These are phyloP conservation scores for Cochlearius cochlearius DNA, from an alignment of 2,113 vertebrate genomes.

Conservation along the genomic window DNA sequence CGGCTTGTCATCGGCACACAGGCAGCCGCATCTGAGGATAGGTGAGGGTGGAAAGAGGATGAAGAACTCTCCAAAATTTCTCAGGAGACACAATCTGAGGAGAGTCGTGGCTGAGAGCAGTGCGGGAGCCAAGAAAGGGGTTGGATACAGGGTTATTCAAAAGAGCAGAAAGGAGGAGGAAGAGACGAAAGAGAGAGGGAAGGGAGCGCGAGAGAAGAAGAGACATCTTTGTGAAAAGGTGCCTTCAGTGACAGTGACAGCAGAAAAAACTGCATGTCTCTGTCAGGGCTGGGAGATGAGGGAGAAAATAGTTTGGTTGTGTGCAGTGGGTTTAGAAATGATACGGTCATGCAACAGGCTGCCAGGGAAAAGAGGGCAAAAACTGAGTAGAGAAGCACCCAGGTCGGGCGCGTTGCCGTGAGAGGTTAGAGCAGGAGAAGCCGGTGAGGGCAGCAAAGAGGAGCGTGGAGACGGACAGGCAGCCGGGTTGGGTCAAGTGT, in stretches of 20 bases:
- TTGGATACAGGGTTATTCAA: not conserved
- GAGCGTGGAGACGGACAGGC: not conserved
- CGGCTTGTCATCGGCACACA: not conserved
- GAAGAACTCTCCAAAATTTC: not conserved
- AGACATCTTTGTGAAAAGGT: not conserved
- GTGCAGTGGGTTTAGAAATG: not conserved
- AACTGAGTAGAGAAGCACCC: not conserved
- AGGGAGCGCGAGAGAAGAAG: not conserved
- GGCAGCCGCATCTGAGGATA: not conserved
- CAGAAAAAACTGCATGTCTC: not conserved
- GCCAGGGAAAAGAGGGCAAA: not conserved
- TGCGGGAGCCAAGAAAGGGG: not conserved
- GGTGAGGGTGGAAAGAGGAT: not conserved
- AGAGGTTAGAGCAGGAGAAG: not conserved
- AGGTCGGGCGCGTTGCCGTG: not conserved
- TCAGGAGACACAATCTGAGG: not conserved
- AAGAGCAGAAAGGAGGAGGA: not conserved
- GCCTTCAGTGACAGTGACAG: not conserved
- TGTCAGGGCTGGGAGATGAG: not conserved
- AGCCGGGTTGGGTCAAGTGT: not conserved
- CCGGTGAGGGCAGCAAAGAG: not conserved
- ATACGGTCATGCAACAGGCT: not conserved
- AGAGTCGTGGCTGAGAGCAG: not conserved
- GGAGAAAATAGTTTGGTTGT: not conserved
- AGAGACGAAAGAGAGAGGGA: not conserved